A percentile compares a stretch with the other conserved stretches of the same genome.
phyloP scores from a whole-genome alignment of 2,113 vertebrate species.

The Gnathonemus echidnorhynchus region DNA sequence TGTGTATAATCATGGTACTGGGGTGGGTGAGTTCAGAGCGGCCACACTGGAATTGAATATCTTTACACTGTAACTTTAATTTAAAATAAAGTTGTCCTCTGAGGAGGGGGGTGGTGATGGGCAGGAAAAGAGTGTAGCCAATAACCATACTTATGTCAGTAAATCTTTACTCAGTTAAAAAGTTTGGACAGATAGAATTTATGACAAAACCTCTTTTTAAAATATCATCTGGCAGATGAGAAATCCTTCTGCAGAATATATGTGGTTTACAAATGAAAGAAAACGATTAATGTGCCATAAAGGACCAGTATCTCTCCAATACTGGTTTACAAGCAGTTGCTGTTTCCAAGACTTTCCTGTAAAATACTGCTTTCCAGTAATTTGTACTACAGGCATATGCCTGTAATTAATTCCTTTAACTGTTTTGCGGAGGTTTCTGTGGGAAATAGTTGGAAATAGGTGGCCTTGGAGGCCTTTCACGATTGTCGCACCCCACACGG shows the following conservation, averaged over 20 bases:
- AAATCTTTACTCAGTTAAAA: neutral
- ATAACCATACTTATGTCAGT: neutral
- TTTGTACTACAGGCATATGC: neutral
- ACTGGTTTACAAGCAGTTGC: neutral
- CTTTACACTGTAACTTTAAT: no score
- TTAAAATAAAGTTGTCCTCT: no score
- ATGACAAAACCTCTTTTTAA: neutral
- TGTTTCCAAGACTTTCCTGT: neutral
- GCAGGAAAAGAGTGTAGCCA: no score
- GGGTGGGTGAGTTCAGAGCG: no score
- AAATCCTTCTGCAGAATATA: neutral
- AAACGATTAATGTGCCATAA: no score
- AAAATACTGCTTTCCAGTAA: neutral
- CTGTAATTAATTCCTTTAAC: neutral
- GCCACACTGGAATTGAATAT: no score
- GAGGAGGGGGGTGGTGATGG: no score
- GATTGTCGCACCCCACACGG: neutral
- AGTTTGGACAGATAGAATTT: neutral
- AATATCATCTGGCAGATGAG: neutral
- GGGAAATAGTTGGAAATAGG: neutral
- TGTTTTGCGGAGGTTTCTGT: no score
- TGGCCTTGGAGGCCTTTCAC: neutral
- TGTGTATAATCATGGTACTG: no score
- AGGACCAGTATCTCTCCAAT: neutral
- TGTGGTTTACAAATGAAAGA: neutral